Conservation (phyloP, 2,113 vertebrate genomes). For the Dryoscopus gambensis region DNA sequence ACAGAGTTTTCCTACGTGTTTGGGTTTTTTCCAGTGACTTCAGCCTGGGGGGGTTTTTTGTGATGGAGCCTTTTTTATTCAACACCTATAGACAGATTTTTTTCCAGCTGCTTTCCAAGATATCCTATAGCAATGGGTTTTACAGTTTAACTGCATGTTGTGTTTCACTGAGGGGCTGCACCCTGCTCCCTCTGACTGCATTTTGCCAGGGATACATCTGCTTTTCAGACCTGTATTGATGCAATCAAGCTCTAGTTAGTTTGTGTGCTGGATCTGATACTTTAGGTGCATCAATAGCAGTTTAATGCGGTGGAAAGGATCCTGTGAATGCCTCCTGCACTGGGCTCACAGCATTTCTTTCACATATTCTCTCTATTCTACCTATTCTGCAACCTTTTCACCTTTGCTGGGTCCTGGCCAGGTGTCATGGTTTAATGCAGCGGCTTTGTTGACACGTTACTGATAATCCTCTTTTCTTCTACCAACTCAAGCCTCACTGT, state of each 20-base stretch:
- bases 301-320: not conserved
- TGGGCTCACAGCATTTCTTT: not conserved
- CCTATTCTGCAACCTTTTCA: not conserved
- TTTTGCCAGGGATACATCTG: not conserved
- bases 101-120: not conserved
- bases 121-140: not conserved
- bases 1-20: not conserved
- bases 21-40: not conserved
- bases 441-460: conserved; percentile 11
- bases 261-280: not conserved
- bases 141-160: not conserved
- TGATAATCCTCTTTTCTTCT: conserved; percentile 34
- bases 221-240: not conserved
- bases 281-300: not conserved
- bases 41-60: not conserved
- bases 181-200: not conserved
- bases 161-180: not conserved
- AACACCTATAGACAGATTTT: not conserved
- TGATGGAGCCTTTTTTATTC: not conserved
- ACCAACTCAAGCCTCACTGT: not conserved
- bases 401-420: conserved; percentile 16
- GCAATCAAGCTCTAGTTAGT: not conserved
- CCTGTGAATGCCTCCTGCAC: not conserved
- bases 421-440: not conserved
- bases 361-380: not conserved